These are phyloP conservation scores for Nephrotoma guestfalica DNA, from an alignment of 2,888 invertebrate genomes.

Conservation along the genomic window DNA sequence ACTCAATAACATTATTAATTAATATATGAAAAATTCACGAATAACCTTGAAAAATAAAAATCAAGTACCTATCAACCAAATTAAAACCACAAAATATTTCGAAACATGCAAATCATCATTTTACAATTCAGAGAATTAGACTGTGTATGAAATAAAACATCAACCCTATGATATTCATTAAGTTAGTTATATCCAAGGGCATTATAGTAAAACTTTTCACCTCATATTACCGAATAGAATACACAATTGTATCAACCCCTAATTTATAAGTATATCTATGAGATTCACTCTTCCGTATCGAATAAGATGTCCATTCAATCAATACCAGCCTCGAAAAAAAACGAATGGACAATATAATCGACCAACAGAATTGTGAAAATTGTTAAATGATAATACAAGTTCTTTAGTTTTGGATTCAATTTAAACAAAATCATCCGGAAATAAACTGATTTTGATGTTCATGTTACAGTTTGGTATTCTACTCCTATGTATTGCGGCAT, in stretches of 20 bases:
- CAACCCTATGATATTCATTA: neutral
- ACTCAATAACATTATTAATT: no score
- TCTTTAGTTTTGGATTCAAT: neutral
- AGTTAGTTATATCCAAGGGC: neutral
- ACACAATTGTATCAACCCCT: neutral
- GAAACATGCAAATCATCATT: no score
- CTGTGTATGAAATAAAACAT: neutral
- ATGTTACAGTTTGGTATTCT: neutral
- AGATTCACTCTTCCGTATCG: neutral
- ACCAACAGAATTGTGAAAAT: neutral
- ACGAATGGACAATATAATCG: neutral
- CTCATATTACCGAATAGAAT: neutral
- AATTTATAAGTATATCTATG: neutral
- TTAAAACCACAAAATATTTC: no score
- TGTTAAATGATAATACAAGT: neutral
- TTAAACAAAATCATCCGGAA: neutral
- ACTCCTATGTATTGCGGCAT: neutral
- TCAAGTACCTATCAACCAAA: no score
- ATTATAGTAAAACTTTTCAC: neutral
- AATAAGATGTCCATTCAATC: neutral
- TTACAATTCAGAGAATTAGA: neutral
- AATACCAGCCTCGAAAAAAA: neutral
- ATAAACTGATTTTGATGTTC: neutral
- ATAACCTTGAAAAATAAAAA: no score
- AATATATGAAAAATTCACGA: no score